These are phyloP conservation scores for Heliothis virescens DNA, from an alignment of 1,140 invertebrate species.

Conservation along the genomic window DNA sequence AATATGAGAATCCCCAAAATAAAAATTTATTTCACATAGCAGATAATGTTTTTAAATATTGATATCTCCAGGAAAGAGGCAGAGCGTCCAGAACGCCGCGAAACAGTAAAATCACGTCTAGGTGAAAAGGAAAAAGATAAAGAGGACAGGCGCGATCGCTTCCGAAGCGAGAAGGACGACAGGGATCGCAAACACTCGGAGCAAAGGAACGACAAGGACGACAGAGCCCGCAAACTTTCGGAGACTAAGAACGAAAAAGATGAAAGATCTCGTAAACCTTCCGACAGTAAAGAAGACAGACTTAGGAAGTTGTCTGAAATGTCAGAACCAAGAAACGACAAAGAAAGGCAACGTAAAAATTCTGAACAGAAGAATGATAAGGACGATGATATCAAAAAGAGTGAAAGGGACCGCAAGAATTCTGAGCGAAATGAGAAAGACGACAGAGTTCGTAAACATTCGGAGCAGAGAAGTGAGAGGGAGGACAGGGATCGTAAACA, in stretches of 20 bases:
- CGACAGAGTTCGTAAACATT: constrained; percentile 37
- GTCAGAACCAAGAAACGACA: constrained; percentile 14
- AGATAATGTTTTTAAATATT: not conserved
- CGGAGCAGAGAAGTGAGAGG: constrained; percentile 25
- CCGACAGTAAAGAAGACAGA: not conserved
- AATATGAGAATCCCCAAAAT: too few species aligned
- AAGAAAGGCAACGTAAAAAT: constrained; percentile 13
- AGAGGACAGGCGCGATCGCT: constrained; percentile 47
- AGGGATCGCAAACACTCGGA: constrained; percentile 42
- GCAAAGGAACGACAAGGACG: constrained; percentile 12
- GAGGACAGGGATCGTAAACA: constrained; percentile 46
- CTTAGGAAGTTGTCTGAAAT: not conserved
- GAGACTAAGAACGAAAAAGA: not conserved
- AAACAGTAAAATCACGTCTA: not conserved
- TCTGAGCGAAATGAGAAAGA: constrained; percentile 43
- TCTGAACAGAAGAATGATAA: constrained; percentile 29
- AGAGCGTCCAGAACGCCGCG: constrained; percentile 29
- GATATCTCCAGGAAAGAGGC: constrained; percentile 62
- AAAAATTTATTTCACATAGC: not conserved
- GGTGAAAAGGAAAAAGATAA: constrained; percentile 32
- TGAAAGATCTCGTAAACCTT: not conserved
- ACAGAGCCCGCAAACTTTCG: not conserved
- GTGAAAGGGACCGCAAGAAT: constrained; percentile 20
- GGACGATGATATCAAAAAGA: not conserved
- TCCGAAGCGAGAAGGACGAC: constrained; percentile 38